Base-by-base conservation (phyloP, 1,140 invertebrate genomes). In the Helicoverpa zea region DNA sequence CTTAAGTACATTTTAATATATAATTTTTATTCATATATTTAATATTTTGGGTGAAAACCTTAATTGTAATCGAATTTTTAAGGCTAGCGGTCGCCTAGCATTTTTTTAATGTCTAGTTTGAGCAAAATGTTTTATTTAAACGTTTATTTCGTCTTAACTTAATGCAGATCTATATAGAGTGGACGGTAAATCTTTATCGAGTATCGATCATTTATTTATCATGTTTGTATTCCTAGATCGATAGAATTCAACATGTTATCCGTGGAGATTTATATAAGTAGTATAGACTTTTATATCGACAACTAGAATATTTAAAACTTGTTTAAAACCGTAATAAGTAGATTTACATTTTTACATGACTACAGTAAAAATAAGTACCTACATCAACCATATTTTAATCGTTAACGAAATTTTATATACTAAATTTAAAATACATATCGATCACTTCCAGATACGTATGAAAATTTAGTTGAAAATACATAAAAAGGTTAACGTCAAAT, bases 271-370 rank as follows among this genome's bases (percentile, higher is more conserved):
- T 35, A 77, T 66, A 64, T 64, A 77, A 77, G 75, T 77, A 77
- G 75, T 66, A 77, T 52, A 77, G 61, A 66, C 43, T 66, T 68
- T 79, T 68, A 77, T 30, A 70, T 58, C 63, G 64, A 79, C 58
- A 70, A 68, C 63, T 79, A 79, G 52, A 68, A 56, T 47, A 79
- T 79, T 68, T 58, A 70, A 56, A 64, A 76, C 74, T 51, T 76
- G 35, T 76, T 68, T 76, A 76, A 77, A 77, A 64, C 66, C 51
- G 74, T 75, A 54, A 66, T 81, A 78, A 80, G 79, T 85, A 85
- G 79, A 85, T 86, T 82, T 84, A 84, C 83, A 86, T 84, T 84
- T 86, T 82, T 86, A 86, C 83, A 86, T 68, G 68, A 79, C 75
- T 79, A 80, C 59, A 83, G 82, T 83, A 83, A 83, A 83, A 81